Base-by-base conservation (phyloP, 2,888 invertebrate genomes). In the Choreutis nemorana region DNA sequence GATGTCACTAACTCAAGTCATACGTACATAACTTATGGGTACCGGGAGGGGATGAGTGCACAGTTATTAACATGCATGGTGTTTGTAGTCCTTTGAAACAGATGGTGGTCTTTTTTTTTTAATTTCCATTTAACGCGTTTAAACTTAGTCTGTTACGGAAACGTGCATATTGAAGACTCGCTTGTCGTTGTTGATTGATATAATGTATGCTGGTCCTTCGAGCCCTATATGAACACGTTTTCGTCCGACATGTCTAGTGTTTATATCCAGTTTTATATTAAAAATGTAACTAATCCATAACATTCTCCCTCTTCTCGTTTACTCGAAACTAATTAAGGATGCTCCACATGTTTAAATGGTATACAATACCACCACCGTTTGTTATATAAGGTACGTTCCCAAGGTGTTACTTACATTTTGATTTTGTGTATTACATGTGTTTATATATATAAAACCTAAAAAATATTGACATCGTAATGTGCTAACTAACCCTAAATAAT, bases 311-410 rank as follows among this genome's bases (percentile, higher is more conserved):
- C 70, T 71, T 72, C 66, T 65, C 66, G 64, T 71, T 70, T 66
- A 72, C 62, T 72, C 75, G 72, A 77, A 75, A 77, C 73, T 73
- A 62, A 67, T 72, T 77, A 77, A 77, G 78, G 78, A 77, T 72
- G 73, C 64, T 63, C 73, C 61, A 72, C 70, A 68, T 68, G 66
- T 71, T 71, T 71, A 70, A 67, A 71, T 65, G 77, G 77, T 75
- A 65, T 55, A 55, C 62, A 61, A 58, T 70, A 65, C 75, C 70
- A 66, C 67, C 73, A 68, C 70, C 75, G 73, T 75, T 68, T 67
- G 70, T 71, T 67, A 47, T 48, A 56, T 58, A 70, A 78, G 78
- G 78, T 78, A 78, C 75, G 78, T 77, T 62, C 53, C 59, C 65
- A 55, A 59, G 55, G 64, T 66, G 65, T 72, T 72, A 53, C 57